Base-by-base conservation (phyloP, 2,888 invertebrate genomes). In the Pseudeuparius sepicola region DNA sequence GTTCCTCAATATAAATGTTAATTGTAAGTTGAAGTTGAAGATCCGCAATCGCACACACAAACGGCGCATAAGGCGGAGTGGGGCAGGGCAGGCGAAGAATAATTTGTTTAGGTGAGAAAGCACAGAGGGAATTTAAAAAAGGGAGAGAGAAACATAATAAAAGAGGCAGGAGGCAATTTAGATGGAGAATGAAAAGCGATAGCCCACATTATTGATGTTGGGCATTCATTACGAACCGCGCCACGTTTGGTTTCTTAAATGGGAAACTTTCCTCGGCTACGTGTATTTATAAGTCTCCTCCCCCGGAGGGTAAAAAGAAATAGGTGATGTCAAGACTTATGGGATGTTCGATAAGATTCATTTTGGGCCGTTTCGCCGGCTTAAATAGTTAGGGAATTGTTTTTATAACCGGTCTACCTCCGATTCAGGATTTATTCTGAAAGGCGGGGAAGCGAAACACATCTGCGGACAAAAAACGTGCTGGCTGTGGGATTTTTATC, bases 331-430 rank as follows among this genome's bases (percentile, higher is more conserved):
- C 60, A 58, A 64, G 63, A 65, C 61, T 64, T 65, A 65, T 64
- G 63, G 64, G 62, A 62, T 57, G 61, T 57, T 60, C 63, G 64
- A 65, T 64, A 65, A 64, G 64, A 63, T 64, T 64, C 64, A 64
- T 65, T 65, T 63, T 62, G 54, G 51, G 52, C 52, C 53, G 48
- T 45, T 47, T 42, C 44, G 42, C 47, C 34, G 42, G 42, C 48
- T 57, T 59, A 59, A 59, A 59, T 59, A 57, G 56, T 54, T 56
- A 55, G 51, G 54, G 56, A 55, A 54, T 54, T 54, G 56, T 56
- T 56, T 57, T 57, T 57, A 55, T 56, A 56, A 57, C 53, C 55
- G 53, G 55, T 52, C 54, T 53, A 50, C 52, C 49, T 49, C 49
- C 47, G 49, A 45, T 45, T 47, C 43, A 47, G 43, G 49, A 52